Conservation (phyloP, 2,888 invertebrate genomes). For the Aphodius sticticus region DNA sequence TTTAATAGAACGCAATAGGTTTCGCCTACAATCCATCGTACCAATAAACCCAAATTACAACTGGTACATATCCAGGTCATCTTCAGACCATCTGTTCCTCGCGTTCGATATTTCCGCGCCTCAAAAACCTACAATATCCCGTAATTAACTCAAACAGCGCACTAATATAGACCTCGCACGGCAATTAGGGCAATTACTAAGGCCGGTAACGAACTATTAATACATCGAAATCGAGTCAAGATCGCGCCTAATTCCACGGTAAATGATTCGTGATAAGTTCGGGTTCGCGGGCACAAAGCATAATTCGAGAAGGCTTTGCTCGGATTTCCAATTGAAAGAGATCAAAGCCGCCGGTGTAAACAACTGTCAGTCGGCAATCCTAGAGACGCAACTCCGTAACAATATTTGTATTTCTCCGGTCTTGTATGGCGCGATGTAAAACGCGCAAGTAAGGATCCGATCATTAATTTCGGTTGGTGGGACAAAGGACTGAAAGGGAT, state of each 20-base stretch:
- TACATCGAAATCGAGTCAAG: neutral
- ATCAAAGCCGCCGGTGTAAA: neutral
- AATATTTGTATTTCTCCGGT: neutral
- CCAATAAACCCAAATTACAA: neutral
- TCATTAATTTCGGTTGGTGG: neutral
- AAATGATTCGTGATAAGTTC: neutral
- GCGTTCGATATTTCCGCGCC: neutral
- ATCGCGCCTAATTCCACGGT: neutral
- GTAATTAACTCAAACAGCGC: neutral
- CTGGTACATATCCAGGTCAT: neutral
- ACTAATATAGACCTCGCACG: neutral
- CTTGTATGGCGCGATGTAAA: neutral
- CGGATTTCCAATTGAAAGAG: neutral
- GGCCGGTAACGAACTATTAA: neutral
- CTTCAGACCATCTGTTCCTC: neutral
- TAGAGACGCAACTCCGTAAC: neutral
- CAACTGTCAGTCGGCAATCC: neutral
- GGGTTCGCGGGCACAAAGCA: neutral
- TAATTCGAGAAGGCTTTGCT: neutral
- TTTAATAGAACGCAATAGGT: neutral
- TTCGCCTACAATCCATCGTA: neutral
- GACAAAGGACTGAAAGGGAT: neutral
- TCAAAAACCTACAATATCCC: neutral
- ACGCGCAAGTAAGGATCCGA: neutral
- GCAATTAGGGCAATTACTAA: neutral